Conservation (phyloP, 2,797 vertebrate species). For the Macropus fuliginosus region DNA sequence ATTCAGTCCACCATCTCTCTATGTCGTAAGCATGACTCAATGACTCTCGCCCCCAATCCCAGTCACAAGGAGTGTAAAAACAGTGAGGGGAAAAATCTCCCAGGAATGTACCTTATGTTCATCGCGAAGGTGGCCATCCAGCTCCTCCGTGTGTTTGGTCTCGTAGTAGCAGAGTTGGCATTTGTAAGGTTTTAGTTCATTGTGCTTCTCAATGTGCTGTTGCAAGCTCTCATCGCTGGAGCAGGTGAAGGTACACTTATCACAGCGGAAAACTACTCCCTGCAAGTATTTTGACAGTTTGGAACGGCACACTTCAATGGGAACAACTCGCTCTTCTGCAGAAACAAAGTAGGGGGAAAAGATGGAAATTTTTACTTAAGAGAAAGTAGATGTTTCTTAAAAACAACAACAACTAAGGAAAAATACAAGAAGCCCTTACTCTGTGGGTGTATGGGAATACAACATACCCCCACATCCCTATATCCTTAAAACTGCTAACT, state of each 20-base stretch:
- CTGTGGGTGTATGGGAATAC: neutral
- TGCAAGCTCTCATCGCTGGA: conserved; percentile 96
- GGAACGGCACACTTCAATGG: conserved; percentile 97
- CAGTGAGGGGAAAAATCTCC: neutral
- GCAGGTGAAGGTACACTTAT: conserved; percentile 99
- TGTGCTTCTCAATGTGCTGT: conserved; percentile 97
- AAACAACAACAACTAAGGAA: neutral
- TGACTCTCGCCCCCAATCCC: neutral
- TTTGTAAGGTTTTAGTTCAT: conserved; percentile 96
- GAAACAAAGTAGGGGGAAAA: conserved; percentile 76
- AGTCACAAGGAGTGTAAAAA: neutral
- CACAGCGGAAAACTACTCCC: conserved; percentile 97
- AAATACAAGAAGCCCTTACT: neutral
- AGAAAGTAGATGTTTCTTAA: conserved; percentile 24
- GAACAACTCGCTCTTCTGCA: conserved; percentile 96
- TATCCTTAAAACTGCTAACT: conserved; percentile 77
- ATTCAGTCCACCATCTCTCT: neutral
- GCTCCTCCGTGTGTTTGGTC: conserved; percentile 93
- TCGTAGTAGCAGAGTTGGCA: conserved; percentile 99
- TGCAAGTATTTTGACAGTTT: conserved; percentile 97
- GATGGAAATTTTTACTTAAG: conserved; percentile 58
- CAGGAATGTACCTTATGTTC: conserved; percentile 94
- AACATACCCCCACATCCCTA: neutral
- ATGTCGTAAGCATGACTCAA: neutral
- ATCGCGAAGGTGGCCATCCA: conserved; percentile 94